A percentile compares a stretch with the other conserved stretches of the same genome.
Evolutionary conservation across 2,888 invertebrate genomes (phyloP).

Genomic region (Pasiphila rectangulata): DNA sequence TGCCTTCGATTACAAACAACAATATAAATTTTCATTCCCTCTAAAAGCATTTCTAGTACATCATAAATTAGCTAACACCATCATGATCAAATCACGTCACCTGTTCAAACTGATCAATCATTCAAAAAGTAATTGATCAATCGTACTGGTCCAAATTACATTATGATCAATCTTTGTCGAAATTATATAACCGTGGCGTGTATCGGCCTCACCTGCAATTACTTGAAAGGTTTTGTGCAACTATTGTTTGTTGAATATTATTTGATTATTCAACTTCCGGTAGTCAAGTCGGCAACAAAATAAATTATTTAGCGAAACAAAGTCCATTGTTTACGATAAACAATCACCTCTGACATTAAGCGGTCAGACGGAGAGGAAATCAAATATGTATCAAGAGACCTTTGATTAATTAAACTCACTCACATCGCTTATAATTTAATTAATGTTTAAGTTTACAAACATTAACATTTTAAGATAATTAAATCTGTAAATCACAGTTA

Average conservation of each 20-base stretch:
- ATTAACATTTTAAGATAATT: too few relatives aligned
- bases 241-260: conserved; percentile 14
- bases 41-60: not conserved
- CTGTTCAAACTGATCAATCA: conserved; percentile 30
- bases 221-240: conserved; percentile 14
- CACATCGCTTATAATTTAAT: too few relatives aligned
- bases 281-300: not conserved
- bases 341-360: too few relatives aligned
- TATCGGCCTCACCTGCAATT: conserved; percentile 30
- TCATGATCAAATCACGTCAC: conserved; percentile 26
- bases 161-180: conserved; percentile 5
- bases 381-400: too few relatives aligned
- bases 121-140: conserved; percentile 28
- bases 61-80: conserved; percentile 24
- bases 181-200: conserved; percentile 25
- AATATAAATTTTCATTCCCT: too few relatives aligned
- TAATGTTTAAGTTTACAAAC: too few relatives aligned
- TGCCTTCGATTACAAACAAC: too few relatives aligned
- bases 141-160: conserved; percentile 8
- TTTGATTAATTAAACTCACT: too few relatives aligned
- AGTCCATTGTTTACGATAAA: too few relatives aligned
- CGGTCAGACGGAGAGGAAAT: too few relatives aligned
- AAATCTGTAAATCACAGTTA: too few relatives aligned
- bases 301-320: not conserved
- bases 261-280: conserved; percentile 13